These are phyloP conservation scores for Eristalis pertinax DNA, from an alignment of 2,888 invertebrate species.

Conservation along the genomic window DNA sequence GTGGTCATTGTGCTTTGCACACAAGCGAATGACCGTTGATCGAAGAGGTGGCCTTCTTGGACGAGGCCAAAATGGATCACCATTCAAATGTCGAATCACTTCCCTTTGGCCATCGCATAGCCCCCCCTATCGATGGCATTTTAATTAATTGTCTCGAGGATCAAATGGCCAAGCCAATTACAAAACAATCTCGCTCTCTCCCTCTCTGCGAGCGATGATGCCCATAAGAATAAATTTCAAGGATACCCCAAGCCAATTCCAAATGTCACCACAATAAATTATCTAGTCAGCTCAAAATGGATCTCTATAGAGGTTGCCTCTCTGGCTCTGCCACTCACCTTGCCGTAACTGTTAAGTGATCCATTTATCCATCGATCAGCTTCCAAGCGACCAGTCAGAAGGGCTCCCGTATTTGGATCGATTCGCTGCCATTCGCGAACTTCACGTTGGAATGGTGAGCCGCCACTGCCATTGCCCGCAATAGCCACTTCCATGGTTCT, in stretches of 20 bases:
- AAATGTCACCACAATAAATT: conserved; percentile 70
- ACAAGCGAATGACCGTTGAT: neutral
- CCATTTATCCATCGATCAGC: conserved; percentile 82
- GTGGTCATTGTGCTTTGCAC: neutral
- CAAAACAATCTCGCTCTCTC: neutral
- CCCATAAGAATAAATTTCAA: conserved; percentile 36
- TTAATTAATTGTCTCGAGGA: too few relatives aligned
- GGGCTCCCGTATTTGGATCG: conserved; percentile 81
- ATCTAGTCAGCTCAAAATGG: conserved; percentile 55
- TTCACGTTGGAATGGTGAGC: conserved; percentile 81
- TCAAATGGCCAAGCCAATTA: conserved; percentile 4
- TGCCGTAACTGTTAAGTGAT: conserved; percentile 81
- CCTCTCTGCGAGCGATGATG: neutral
- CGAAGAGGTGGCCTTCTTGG: neutral
- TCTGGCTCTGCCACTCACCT: conserved; percentile 76
- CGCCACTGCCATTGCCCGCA: conserved; percentile 75
- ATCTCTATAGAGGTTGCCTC: conserved; percentile 15
- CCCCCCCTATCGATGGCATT: too few relatives aligned
- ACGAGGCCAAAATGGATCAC: too few relatives aligned
- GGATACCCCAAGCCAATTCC: conserved; percentile 44
- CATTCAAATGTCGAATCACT: too few relatives aligned
- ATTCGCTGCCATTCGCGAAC: conserved; percentile 82
- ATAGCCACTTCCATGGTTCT: conserved; percentile 75
- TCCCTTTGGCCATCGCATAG: too few relatives aligned
- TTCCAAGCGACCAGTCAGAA: conserved; percentile 81